A percentile compares a stretch with the other conserved stretches of the same genome.
Conservation (phyloP, 2,797 vertebrate species). For the Macropus fuliginosus region DNA sequence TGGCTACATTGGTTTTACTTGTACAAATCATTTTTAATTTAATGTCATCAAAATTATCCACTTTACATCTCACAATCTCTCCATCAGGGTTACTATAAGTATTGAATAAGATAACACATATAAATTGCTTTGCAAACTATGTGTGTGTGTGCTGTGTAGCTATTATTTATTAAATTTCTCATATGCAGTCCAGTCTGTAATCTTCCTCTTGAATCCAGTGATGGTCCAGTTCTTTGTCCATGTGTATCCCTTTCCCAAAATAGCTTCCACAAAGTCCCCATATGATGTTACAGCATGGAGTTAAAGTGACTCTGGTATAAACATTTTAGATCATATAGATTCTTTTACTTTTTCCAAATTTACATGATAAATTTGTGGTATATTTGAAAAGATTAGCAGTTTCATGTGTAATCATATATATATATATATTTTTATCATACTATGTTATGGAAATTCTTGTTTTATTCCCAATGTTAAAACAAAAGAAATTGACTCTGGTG, state of each 20-base stretch:
- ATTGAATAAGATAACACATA: not conserved
- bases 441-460: too few relatives aligned
- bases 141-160: not conserved
- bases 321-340: not conserved
- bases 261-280: not conserved
- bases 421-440: too few relatives aligned
- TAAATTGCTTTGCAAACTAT: not conserved
- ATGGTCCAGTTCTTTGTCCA: not conserved
- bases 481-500: too few relatives aligned
- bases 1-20: not conserved
- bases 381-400: too few relatives aligned
- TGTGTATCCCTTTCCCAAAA: not conserved
- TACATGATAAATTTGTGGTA: too few relatives aligned
- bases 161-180: not conserved
- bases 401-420: too few relatives aligned
- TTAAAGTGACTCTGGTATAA: not conserved
- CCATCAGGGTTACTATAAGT: not conserved
- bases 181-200: not conserved
- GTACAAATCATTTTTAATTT: not conserved
- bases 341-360: too few relatives aligned
- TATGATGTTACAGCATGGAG: not conserved
- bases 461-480: too few relatives aligned
- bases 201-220: not conserved
- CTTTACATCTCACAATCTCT: not conserved
- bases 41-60: not conserved